Base-by-base conservation (phyloP, 2,888 invertebrate species). In the Melipona bicolor region DNA sequence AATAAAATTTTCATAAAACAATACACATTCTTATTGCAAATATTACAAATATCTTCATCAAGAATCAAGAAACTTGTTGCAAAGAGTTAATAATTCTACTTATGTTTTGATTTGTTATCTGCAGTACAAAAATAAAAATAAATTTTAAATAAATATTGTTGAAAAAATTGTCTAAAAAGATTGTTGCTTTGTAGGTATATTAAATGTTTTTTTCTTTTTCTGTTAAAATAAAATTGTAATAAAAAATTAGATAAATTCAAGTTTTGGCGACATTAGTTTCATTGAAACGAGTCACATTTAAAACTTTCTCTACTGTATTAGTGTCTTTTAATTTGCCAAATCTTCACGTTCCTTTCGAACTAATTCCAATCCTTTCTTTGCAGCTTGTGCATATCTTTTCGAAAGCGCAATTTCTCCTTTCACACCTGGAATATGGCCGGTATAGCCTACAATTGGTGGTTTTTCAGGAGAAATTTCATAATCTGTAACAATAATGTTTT, bases 381-480 rank as follows among this genome's bases (percentile, higher is more conserved):
- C 97, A 0, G 96, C 96, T 90, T 96, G 96, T 85, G 96, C 96
- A 92, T 96, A 97, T 83, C 97, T 94, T 91, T 96, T 96, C 81
- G 97, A 97, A n/a, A 97, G 95, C 0, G 96, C 96, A 0, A 96
- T 96, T 92, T 97, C 97, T 21, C 96, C 96, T 91, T 96, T 96
- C 74, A 97, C 96, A 68, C 96, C 95, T 5, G 97, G 97, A 83
- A 97, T 97, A 92, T 97, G 97, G 5, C 97, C 97, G 0, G 97
- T 97, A 93, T 97, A 97, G 15, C 97, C 97, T 0, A 97, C 96
- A 89, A 97, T 97, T 24, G 97, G 97, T 32, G 97, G 97, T 89
- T 95, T 96, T 91, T 97, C 96, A 0, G 97, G 96, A 13, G 97
- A 96, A 85, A 96, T 95, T 93, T 95, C 94, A 87, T 96, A 96